phyloP scores from a whole-genome alignment of 2,797 vertebrate genomes.

The Ctenopoma kingsleyae region DNA sequence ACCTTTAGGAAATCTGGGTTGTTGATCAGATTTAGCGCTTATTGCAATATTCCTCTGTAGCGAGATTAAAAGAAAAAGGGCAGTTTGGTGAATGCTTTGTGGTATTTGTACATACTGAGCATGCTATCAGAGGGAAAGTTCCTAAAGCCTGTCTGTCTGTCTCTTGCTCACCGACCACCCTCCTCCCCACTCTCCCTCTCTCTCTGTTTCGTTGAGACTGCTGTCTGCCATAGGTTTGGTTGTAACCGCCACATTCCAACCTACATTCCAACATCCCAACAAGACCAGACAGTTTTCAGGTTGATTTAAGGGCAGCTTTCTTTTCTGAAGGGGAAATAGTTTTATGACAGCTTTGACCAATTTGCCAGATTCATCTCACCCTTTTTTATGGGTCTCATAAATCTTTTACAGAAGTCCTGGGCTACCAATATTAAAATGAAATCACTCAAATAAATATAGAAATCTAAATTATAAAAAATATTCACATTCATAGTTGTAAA shows the following conservation, averaged over 20 bases:
- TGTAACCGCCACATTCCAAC: conserved; percentile 68
- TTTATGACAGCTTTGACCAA: conserved; percentile 60
- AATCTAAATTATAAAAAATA: not conserved
- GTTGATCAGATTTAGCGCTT: conserved; percentile 87
- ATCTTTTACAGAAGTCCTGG: conserved; percentile 2
- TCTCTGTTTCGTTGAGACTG: not conserved
- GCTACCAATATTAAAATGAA: conserved; percentile 2
- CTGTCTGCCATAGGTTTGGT: conserved; percentile 63
- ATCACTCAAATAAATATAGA: not conserved
- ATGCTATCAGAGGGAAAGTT: conserved; percentile 63
- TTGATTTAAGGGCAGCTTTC: conserved; percentile 66
- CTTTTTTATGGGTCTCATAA: conserved; percentile 9
- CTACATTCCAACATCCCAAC: conserved; percentile 71
- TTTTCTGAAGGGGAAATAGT: conserved; percentile 64
- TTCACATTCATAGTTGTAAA: not conserved
- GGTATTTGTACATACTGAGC: conserved; percentile 74
- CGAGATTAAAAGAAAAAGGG: conserved; percentile 83
- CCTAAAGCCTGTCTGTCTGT: conserved; percentile 3
- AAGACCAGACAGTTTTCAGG: conserved; percentile 75
- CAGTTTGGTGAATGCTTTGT: conserved; percentile 66
- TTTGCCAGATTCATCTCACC: conserved; percentile 50
- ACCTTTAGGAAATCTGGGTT: conserved; percentile 91
- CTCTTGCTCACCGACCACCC: not conserved
- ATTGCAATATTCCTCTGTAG: conserved; percentile 87
- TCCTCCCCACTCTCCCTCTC: not conserved